phyloP scores from a whole-genome alignment of 2,797 vertebrate species.

The Eulemur mongoz region DNA sequence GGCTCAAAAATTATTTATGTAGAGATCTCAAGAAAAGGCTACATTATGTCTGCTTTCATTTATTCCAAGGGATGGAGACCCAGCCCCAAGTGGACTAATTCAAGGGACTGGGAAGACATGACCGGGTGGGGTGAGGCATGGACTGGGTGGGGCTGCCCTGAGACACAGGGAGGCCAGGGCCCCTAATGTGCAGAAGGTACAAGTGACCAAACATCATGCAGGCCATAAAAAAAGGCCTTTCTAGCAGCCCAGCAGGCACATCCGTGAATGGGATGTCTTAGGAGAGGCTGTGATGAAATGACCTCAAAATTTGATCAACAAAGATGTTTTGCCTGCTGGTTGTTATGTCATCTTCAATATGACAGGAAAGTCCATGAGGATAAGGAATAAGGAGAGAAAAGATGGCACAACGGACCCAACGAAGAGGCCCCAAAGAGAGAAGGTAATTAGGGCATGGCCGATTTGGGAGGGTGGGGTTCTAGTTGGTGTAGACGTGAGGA shows the following conservation, averaged over 20 bases:
- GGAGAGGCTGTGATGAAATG: constrained; percentile 45
- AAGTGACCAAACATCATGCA: neutral
- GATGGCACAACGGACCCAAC: neutral
- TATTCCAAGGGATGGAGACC: neutral
- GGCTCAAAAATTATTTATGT: neutral
- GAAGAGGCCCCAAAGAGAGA: neutral
- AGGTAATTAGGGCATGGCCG: neutral
- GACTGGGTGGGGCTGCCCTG: neutral
- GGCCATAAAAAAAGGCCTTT: neutral
- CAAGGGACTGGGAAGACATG: neutral
- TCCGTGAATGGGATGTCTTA: neutral
- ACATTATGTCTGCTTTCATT: neutral
- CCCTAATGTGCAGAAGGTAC: neutral
- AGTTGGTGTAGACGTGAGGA: neutral
- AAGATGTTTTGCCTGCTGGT: neutral
- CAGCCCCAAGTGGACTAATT: neutral
- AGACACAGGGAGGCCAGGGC: neutral
- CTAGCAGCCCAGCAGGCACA: neutral
- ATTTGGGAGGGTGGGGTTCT: neutral
- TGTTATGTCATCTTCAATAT: neutral
- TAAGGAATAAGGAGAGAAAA: neutral
- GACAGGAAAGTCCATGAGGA: neutral
- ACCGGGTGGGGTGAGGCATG: rapidly evolving
- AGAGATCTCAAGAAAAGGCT: neutral
- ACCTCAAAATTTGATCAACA: constrained; percentile 8